Evolutionary conservation across 2,888 invertebrate species (phyloP).

Genomic region (Nysson spinosus): DNA sequence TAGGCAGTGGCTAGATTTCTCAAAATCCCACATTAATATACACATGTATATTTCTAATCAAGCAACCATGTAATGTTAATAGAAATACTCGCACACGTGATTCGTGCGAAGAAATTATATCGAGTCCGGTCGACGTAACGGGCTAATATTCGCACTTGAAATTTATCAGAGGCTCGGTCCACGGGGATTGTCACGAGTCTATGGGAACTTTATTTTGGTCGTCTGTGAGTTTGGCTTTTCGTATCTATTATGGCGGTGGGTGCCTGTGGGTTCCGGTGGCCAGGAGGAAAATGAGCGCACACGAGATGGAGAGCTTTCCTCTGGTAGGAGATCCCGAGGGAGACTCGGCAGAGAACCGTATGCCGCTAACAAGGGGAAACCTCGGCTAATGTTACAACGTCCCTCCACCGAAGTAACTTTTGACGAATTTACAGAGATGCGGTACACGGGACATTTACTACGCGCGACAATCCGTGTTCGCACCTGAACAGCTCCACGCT

Average conservation of each 20-base stretch:
- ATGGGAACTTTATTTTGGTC: conserved; percentile 49
- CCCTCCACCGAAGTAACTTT: conserved; percentile 29
- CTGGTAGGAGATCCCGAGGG: conserved; percentile 21
- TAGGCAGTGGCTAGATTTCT: no score
- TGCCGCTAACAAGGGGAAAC: conserved; percentile 11
- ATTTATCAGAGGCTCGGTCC: conserved; percentile 47
- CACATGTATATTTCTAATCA: no score
- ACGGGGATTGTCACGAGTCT: conserved; percentile 36
- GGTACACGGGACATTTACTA: conserved; percentile 26
- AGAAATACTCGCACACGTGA: no score
- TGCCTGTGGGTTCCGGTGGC: conserved; percentile 14
- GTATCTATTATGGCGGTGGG: conserved; percentile 55
- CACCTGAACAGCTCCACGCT: conserved; percentile 31
- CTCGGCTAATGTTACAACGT: conserved; percentile 33
- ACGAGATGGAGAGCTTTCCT: conserved; percentile 38
- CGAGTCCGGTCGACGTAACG: conserved; percentile 1
- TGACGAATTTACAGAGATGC: conserved; percentile 47
- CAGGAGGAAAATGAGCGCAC: conserved; percentile 51
- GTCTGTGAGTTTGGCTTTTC: conserved; percentile 58
- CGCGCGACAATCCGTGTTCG: conserved; percentile 24
- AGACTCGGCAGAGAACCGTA: background rate
- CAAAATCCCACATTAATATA: no score
- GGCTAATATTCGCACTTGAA: conserved; percentile 53
- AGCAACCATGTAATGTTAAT: no score
- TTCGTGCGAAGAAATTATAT: conserved; percentile 12